These are phyloP conservation scores for Eospalax fontanierii DNA, from an alignment of 2,797 vertebrate genomes.

Conservation along the genomic window DNA sequence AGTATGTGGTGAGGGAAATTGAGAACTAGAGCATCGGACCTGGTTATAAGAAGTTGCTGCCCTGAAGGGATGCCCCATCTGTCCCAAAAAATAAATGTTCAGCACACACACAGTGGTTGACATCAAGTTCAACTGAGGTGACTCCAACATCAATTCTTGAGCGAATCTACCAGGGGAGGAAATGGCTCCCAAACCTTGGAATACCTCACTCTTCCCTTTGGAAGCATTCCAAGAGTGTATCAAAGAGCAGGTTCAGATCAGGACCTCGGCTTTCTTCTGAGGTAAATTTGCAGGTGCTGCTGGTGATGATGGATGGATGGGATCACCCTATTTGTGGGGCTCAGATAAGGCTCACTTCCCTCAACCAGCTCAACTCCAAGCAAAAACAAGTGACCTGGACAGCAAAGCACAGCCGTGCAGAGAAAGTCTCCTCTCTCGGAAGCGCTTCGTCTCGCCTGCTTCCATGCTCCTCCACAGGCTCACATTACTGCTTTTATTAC, in stretches of 20 bases:
- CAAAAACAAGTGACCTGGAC: accelerated
- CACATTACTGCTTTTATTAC: constrained; percentile 27
- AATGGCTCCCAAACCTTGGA: not conserved
- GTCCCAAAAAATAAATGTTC: not conserved
- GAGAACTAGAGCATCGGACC: not conserved
- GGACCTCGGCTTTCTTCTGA: not conserved
- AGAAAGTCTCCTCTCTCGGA: accelerated
- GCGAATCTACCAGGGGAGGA: not conserved
- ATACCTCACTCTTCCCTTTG: not conserved
- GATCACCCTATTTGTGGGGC: accelerated
- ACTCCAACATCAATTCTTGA: not conserved
- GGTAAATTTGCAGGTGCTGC: not conserved
- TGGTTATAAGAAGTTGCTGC: not conserved
- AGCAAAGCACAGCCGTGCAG: accelerated
- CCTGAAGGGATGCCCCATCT: not conserved
- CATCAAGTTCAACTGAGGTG: accelerated
- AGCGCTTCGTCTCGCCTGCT: not conserved
- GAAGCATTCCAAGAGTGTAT: accelerated
- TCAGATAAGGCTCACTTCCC: accelerated
- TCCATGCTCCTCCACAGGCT: not conserved
- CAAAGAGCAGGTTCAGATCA: not conserved
- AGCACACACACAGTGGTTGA: accelerated
- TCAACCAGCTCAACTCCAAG: not conserved
- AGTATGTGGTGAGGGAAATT: too few species aligned
- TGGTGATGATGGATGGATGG: not conserved